Evolutionary conservation across 1,140 invertebrate species (phyloP).

Genomic region (Pentalonia nigronervosa): DNA sequence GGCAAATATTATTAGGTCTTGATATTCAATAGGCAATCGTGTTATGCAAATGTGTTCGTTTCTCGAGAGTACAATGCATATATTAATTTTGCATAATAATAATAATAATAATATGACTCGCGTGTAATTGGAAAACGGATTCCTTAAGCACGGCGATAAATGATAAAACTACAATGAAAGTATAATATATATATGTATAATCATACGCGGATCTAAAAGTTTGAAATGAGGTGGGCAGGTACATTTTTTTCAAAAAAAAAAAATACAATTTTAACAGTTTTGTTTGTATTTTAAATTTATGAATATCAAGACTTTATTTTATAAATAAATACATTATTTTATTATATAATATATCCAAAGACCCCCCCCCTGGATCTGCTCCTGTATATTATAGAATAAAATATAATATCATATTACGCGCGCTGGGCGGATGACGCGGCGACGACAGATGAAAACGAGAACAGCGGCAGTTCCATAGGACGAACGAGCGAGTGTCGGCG

Average conservation of each 20-base stretch:
- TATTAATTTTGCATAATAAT: conserved; percentile 49
- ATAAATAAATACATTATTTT: not conserved
- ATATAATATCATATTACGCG: not conserved
- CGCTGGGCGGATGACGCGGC: not conserved
- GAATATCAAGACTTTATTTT: not conserved
- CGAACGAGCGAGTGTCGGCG: not conserved
- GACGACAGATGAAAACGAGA: not conserved
- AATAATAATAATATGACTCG: conserved; percentile 43
- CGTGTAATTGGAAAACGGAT: conserved; percentile 12
- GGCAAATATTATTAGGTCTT: conserved; percentile 30
- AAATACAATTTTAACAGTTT: too few relatives aligned
- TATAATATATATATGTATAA: not conserved
- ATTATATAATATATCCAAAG: not conserved
- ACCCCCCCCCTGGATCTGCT: not conserved
- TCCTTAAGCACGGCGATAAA: not conserved
- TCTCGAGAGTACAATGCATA: conserved; percentile 44
- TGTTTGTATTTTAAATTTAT: not conserved
- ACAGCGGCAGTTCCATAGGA: not conserved
- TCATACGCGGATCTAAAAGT: not conserved
- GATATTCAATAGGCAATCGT: conserved; percentile 52
- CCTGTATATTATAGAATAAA: not conserved
- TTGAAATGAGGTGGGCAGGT: not conserved
- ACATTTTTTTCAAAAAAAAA: too few relatives aligned
- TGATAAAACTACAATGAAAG: not conserved
- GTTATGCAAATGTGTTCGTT: conserved; percentile 40